Conservation (phyloP, 2,888 invertebrate genomes). For the Priapulus caudatus region DNA sequence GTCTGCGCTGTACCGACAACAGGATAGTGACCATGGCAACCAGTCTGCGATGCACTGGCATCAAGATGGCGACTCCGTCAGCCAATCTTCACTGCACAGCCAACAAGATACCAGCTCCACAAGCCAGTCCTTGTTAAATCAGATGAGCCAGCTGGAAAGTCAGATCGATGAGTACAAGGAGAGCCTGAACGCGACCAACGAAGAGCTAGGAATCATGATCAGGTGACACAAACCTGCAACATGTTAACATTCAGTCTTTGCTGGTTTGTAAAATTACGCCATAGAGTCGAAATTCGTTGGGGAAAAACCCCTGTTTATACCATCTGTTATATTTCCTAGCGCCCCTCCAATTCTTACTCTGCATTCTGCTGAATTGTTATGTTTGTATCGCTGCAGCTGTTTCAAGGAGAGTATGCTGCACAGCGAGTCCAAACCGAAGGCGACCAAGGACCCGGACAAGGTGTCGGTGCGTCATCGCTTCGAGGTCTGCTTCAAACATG, state of each 20-base stretch:
- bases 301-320: too few species aligned
- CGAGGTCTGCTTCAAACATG: slow-evolving; percentile 96
- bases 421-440: not conserved
- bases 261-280: too few species aligned
- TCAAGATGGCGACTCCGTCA: too few species aligned
- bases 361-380: too few species aligned
- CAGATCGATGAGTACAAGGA: slow-evolving; percentile 79
- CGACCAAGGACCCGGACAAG: slow-evolving; percentile 19
- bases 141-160: slow-evolving; percentile 26
- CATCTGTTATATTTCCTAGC: too few species aligned
- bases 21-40: too few species aligned
- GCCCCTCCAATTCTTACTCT: too few species aligned
- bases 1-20: not conserved
- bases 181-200: slow-evolving; percentile 68
- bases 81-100: too few species aligned
- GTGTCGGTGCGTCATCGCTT: slow-evolving; percentile 64
- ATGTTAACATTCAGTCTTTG: slow-evolving; percentile 8
- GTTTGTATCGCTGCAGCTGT: slow-evolving; percentile 31
- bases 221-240: slow-evolving; percentile 47
- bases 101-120: too few species aligned
- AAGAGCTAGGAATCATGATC: slow-evolving; percentile 88
- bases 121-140: slow-evolving; percentile 6
- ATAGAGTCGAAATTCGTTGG: too few species aligned
- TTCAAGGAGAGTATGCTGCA: slow-evolving; percentile 40
- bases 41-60: too few species aligned